Base-by-base conservation (phyloP, 2,797 vertebrate species). In the Microchirus variegatus region DNA sequence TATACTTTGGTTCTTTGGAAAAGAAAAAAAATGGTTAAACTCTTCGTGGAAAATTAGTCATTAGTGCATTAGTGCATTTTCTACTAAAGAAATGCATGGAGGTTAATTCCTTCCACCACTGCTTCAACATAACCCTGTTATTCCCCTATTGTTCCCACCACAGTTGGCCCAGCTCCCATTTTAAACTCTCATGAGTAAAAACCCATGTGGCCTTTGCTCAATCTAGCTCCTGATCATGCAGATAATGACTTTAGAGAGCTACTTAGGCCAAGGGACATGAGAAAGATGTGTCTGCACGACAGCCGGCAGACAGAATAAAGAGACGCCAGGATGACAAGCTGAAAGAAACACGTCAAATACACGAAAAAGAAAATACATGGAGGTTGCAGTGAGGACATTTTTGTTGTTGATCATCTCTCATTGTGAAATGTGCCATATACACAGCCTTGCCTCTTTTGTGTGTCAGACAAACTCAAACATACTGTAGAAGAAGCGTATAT, bases 201-300 rank as follows among this genome's bases (percentile, higher is more conserved):
- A 83, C 15, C 13, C 80, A 81, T 50, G 49, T 74, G 73, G 59
- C 77, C 75, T 80, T 89, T 82, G 82, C 86, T 85, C 79, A 73
- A 73, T 87, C 83, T 63, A 59, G 80, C 63, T 68, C 76, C 78
- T 70, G 76, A 90, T 89, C 86, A 84, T 77, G 70, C 81, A 87
- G 75, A 87, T 91, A 90, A 91, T 89, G 80, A 88, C 87, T 79
- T 80, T 59, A 73, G 83, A 82, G 85, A 85, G 75, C 69, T 61
- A 37, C 68, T 83, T 76, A 76, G 59, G 70, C 59, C 26, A 22
- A 63, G 77, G 78, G 73, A 76, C 68, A 37, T 0, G 64, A 10
- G 52, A 73, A 53, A 49, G 59, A 62, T 62, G 60, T 49, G 70
- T 37, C 15, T 11, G 49, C 60, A 52, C 75, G 76, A 80, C 80